Percentiles rank a stretch among this genome's conserved stretches.
Evolutionary conservation across 2,888 invertebrate genomes (phyloP).

Genomic region (Sericinus montela): DNA sequence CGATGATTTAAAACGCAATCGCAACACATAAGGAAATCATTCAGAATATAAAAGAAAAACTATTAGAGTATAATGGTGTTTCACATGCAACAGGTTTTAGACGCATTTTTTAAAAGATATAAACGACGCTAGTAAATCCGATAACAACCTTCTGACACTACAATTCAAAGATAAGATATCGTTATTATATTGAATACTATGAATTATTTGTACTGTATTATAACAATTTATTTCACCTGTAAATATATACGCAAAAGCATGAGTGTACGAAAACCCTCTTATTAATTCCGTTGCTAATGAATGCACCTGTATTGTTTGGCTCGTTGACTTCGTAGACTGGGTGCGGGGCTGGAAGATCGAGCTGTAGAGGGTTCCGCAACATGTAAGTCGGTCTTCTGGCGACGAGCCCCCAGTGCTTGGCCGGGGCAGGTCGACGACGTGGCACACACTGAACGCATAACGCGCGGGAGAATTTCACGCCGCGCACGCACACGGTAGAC

Average conservation of each 20-base stretch:
- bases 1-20: not conserved
- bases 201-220: too few relatives aligned
- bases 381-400: slow-evolving; percentile 78
- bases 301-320: slow-evolving; percentile 73
- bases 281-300: not conserved
- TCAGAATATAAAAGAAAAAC: not conserved
- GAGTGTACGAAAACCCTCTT: not conserved
- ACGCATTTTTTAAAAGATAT: not conserved
- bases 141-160: slow-evolving; percentile 38
- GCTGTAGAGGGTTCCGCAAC: slow-evolving; percentile 60
- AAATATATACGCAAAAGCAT: not conserved
- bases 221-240: not conserved
- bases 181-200: not conserved
- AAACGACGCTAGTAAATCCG: not conserved
- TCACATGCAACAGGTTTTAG: slow-evolving; percentile 12
- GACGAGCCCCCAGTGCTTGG: slow-evolving; percentile 66
- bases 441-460: slow-evolving; percentile 57
- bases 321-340: slow-evolving; percentile 77
- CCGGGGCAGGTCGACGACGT: slow-evolving; percentile 34
- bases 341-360: slow-evolving; percentile 65
- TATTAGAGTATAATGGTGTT: not conserved
- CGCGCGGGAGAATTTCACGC: slow-evolving; percentile 67
- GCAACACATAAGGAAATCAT: not conserved
- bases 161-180: slow-evolving; percentile 13
- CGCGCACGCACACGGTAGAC: slow-evolving; percentile 73